Evolutionary conservation across 2,113 vertebrate genomes (phyloP), one percentile per base, ranked within the genome.

Genomic region (Callopanchax toddi): DNA sequence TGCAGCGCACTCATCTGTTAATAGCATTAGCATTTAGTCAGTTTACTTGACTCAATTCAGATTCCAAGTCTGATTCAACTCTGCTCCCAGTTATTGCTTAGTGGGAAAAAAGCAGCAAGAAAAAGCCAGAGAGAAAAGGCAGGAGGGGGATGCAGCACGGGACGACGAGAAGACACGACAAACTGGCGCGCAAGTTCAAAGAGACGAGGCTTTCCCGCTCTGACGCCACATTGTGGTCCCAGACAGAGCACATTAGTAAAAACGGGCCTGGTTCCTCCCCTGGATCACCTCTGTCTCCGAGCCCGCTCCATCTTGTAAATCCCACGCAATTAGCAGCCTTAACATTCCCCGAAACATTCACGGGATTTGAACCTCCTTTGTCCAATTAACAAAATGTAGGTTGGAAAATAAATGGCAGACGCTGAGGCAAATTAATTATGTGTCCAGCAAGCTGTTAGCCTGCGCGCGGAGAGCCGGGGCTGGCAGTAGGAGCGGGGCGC

Each of bases 341-440:
- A 74, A 74, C 84, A 74, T 59, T 86, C 79, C 83, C 86, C 48
- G 56, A 87, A 82, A 89, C 90, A 86, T 79, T 76, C 81, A 83
- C 87, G 86, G 79, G 87, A 87, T 87, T 89, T 86, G 85, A 92
- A 89, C 88, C 87, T 90, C 88, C 79, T 85, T 89, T 74, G 84
- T 85, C 87, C 89, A 91, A 91, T 92, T 92, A 91, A 89, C 84
- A 87, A 90, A 92, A 92, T 89, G 89, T 92, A 91, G 88, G 90
- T 90, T 90, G 91, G 89, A 81, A 89, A 91, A 91, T 90, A 92
- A 92, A 91, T 90, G 90, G 91, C 91, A 92, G 90, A 91, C 89
- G 89, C 87, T 83, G 66, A 53, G 74, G 87, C 85, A 91, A 92
- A 93, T 93, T 90, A 92, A 93, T 92, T 91, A 92, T 89, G 88